These are phyloP conservation scores for Rotaria magnacalcarata DNA, from an alignment of 2,888 invertebrate species.

Conservation along the genomic window DNA sequence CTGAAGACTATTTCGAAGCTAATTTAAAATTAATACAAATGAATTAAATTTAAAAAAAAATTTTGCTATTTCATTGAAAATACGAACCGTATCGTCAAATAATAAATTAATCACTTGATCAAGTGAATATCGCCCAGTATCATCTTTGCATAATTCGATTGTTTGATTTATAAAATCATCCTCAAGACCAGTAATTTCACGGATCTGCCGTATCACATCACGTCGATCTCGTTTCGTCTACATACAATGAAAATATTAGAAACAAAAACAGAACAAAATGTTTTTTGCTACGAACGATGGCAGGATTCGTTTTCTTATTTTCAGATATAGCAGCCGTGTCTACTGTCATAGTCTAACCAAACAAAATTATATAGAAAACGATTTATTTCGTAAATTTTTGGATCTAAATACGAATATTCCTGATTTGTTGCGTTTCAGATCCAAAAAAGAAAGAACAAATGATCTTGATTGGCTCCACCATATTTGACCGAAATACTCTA, in stretches of 20 bases:
- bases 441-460: not conserved
- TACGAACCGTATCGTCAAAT: not conserved
- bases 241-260: not conserved
- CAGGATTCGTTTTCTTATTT: not conserved
- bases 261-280: too few species aligned
- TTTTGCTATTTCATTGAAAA: too few species aligned
- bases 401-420: too few species aligned
- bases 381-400: too few species aligned
- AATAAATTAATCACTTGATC: constrained; percentile 15
- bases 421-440: too few species aligned
- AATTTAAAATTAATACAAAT: not conserved
- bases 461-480: not conserved
- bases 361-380: too few species aligned
- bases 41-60: too few species aligned
- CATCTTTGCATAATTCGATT: constrained; percentile 53
- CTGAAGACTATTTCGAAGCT: not conserved
- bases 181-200: constrained; percentile 51
- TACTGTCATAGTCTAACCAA: not conserved
- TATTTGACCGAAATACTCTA: not conserved
- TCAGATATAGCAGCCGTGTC: not conserved
- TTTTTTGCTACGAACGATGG: not conserved
- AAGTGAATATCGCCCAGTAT: constrained; percentile 10
- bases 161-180: constrained; percentile 53
- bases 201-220: constrained; percentile 40
- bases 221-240: constrained; percentile 40